Conservation (phyloP, 2,888 invertebrate species). For the Pachydiplax longipennis region DNA sequence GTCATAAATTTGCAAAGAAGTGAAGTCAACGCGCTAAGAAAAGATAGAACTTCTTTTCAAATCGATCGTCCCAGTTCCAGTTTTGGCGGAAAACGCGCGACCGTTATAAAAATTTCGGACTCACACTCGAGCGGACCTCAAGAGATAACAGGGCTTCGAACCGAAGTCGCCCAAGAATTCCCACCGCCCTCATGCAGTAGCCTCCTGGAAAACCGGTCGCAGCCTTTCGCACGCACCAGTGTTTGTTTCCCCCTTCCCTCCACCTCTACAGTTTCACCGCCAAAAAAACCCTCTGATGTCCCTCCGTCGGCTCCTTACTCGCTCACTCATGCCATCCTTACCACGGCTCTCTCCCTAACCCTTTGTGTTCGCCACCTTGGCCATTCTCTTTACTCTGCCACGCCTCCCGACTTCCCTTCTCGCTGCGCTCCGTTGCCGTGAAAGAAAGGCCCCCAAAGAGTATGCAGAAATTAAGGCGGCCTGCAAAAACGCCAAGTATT, state of each 20-base stretch:
- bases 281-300: not conserved
- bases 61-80: too few relatives aligned
- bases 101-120: too few relatives aligned
- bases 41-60: too few relatives aligned
- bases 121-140: too few relatives aligned
- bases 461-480: slow-evolving; percentile 10
- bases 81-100: too few relatives aligned
- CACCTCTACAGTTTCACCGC: not conserved
- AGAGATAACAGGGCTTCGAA: too few relatives aligned
- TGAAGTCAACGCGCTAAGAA: too few relatives aligned
- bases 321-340: not conserved
- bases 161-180: too few relatives aligned
- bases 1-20: too few relatives aligned
- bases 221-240: not conserved
- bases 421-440: not conserved
- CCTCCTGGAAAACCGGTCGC: not conserved
- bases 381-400: not conserved
- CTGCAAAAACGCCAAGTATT: too few relatives aligned
- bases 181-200: not conserved
- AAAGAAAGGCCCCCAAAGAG: not conserved
- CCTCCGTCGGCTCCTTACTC: not conserved
- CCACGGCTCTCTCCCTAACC: not conserved
- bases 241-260: not conserved
- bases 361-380: not conserved
- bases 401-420: not conserved